Conservation (phyloP, 2,113 vertebrate species). For the Lepus americanus region DNA sequence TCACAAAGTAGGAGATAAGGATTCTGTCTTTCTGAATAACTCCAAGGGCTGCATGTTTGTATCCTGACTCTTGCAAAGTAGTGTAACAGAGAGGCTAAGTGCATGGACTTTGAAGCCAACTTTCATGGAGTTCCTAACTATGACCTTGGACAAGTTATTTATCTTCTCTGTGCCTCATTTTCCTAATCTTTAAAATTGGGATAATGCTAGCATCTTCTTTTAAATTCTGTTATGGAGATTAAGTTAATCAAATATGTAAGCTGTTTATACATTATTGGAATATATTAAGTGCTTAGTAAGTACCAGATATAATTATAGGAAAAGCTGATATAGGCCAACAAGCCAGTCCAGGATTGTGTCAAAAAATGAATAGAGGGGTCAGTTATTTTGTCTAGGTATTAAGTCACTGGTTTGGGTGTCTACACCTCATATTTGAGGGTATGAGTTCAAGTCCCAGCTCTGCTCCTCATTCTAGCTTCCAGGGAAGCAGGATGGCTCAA, state of each 20-base stretch:
- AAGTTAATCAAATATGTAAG: neutral
- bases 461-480: too few relatives aligned
- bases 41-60: neutral
- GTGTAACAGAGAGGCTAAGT: neutral
- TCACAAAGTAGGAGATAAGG: too few relatives aligned
- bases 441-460: too few relatives aligned
- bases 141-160: neutral
- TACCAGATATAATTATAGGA: neutral
- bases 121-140: neutral
- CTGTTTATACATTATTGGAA: neutral
- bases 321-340: neutral
- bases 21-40: neutral
- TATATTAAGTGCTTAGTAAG: neutral
- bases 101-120: too few relatives aligned
- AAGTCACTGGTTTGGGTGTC: too few relatives aligned
- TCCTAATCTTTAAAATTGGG: neutral
- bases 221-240: neutral
- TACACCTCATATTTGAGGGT: too few relatives aligned
- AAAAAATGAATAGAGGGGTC: neutral
- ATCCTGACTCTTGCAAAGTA: neutral
- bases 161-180: neutral
- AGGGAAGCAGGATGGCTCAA: too few relatives aligned
- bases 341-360: neutral
- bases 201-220: neutral
- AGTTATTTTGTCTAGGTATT: too few relatives aligned